Conservation (phyloP, 2,888 invertebrate genomes). For the Lasioglossum figueresi region DNA sequence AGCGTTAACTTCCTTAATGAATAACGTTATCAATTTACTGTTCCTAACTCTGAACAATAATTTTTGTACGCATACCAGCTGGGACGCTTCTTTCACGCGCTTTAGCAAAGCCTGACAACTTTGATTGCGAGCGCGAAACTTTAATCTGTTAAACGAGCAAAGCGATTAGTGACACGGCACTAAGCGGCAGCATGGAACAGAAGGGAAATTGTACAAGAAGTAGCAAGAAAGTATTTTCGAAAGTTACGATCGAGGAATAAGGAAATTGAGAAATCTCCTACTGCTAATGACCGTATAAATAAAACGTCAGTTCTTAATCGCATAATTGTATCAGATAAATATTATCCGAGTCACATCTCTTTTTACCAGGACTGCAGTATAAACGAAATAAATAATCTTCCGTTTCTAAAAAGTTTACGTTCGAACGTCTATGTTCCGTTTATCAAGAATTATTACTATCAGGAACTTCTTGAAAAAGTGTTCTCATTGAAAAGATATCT, state of each 20-base stretch:
- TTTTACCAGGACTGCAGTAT: background rate
- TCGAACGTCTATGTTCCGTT: background rate
- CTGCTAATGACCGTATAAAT: background rate
- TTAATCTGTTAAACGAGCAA: slow-evolving; percentile 35
- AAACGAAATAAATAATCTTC: background rate
- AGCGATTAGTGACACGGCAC: slow-evolving; percentile 21
- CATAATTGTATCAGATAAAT: background rate
- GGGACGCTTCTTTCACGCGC: slow-evolving; percentile 12
- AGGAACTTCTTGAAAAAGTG: background rate
- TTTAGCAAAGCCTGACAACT: slow-evolving; percentile 15
- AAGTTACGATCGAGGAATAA: background rate
- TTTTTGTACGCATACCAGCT: background rate
- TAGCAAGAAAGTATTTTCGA: background rate
- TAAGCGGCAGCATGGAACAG: background rate
- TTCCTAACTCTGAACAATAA: background rate
- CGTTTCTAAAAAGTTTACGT: background rate
- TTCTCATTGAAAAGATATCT: background rate
- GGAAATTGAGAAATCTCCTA: background rate
- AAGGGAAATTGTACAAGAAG: slow-evolving; percentile 5
- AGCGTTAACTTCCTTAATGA: background rate
- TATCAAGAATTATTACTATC: background rate
- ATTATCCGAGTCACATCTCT: background rate
- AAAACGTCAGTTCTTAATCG: background rate
- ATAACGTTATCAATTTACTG: background rate
- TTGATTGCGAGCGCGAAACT: slow-evolving; percentile 31